Conservation (phyloP, 2,113 vertebrate species). For the Plestiodon gilberti region DNA sequence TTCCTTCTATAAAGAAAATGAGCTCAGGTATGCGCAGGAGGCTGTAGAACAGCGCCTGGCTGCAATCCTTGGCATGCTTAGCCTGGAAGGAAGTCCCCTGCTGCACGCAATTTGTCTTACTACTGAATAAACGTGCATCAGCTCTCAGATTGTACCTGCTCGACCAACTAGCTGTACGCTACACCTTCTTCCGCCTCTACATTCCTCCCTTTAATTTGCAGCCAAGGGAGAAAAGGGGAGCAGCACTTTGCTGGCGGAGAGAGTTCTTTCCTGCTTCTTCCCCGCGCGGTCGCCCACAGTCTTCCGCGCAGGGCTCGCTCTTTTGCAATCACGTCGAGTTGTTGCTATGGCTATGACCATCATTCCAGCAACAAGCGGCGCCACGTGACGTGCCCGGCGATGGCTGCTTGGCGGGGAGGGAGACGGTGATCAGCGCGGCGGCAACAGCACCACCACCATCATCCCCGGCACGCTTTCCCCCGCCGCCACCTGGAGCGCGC, state of each 20-base stretch:
- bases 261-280: not conserved
- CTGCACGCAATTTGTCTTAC: not conserved
- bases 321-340: slow-evolving; percentile 1
- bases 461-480: not conserved
- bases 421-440: not conserved
- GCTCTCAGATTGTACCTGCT: not conserved
- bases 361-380: slow-evolving; percentile 73
- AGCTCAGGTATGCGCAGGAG: no score
- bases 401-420: slow-evolving; percentile 63
- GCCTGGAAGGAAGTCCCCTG: no score
- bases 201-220: not conserved
- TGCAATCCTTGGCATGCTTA: no score
- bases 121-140: not conserved
- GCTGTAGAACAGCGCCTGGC: no score
- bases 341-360: slow-evolving; percentile 76
- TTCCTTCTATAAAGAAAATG: no score
- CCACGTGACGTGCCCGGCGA: slow-evolving; percentile 45
- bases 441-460: not conserved
- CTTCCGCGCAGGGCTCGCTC: not conserved
- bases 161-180: no score
- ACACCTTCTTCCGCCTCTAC: no score
- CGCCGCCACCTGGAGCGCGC: not conserved
- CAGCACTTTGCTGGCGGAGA: no score
- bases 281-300: not conserved
- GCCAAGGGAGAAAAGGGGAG: not conserved